Conservation (phyloP, 2,797 vertebrate genomes). For the Microhierax caerulescens region DNA sequence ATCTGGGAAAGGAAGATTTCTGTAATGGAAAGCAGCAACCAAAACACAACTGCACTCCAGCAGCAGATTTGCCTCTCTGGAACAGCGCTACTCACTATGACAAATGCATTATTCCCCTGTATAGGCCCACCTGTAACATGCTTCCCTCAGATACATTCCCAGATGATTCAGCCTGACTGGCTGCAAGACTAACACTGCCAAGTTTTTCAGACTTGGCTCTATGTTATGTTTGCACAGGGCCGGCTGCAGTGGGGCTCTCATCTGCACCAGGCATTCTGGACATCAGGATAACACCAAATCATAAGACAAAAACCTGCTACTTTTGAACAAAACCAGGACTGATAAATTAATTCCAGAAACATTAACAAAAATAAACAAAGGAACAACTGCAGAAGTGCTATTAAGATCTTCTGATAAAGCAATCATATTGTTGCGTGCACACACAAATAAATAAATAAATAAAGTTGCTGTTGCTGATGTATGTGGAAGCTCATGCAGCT, state of each 20-base stretch:
- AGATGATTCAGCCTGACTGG: background rate
- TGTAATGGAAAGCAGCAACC: background rate
- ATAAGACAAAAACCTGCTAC: background rate
- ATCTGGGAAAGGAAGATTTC: background rate
- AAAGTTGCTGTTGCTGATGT: background rate
- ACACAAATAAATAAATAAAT: background rate
- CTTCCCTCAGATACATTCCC: background rate
- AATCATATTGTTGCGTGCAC: background rate
- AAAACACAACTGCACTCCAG: background rate
- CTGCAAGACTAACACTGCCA: background rate
- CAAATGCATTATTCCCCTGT: background rate
- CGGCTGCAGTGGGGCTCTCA: background rate
- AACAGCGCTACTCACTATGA: background rate
- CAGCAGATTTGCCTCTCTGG: background rate
- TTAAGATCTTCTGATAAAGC: background rate
- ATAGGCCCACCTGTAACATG: background rate
- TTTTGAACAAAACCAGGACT: background rate
- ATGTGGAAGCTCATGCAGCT: background rate
- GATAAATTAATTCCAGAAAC: background rate
- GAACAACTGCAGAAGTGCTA: background rate
- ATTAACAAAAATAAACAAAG: background rate
- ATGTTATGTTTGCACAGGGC: fast-evolving
- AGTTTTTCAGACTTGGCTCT: background rate
- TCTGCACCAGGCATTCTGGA: background rate
- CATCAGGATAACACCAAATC: background rate